phyloP scores from a whole-genome alignment of 2,797 vertebrate genomes.

The Neostethus bicornis region DNA sequence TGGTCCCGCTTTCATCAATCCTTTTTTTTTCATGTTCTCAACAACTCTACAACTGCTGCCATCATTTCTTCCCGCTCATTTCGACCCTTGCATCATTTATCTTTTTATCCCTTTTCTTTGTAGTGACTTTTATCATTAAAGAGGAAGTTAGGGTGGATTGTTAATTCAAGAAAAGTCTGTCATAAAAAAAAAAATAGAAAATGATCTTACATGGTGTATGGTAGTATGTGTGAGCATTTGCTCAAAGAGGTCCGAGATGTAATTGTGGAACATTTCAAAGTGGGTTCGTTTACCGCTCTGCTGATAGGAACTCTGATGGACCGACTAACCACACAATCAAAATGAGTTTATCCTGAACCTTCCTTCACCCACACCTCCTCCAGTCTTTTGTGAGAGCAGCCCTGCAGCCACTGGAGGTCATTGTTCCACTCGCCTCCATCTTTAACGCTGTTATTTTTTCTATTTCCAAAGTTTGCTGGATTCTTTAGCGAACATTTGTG shows the following conservation, averaged over 20 bases:
- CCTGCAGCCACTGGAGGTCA: conserved; percentile 74
- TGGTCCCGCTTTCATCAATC: conserved; percentile 41
- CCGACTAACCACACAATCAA: conserved; percentile 58
- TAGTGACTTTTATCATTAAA: conserved; percentile 9
- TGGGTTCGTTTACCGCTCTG: conserved; percentile 58
- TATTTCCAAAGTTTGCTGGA: conserved; percentile 3
- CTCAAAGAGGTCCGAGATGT: too few relatives aligned
- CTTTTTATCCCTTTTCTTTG: background rate
- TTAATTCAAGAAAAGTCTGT: conserved; percentile 11
- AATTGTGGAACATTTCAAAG: too few relatives aligned
- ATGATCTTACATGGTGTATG: conserved; percentile 10
- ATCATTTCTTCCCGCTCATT: background rate
- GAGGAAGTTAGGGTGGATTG: conserved; percentile 9
- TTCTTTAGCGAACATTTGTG: conserved; percentile 1
- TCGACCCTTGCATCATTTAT: too few relatives aligned
- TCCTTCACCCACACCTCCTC: conserved; percentile 15
- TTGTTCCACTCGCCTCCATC: conserved; percentile 59
- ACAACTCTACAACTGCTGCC: conserved; percentile 43
- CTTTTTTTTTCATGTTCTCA: conserved; percentile 49
- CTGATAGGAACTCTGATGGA: conserved; percentile 49
- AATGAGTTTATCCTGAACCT: conserved; percentile 55
- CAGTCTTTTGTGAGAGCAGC: conserved; percentile 34
- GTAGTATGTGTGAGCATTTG: conserved; percentile 30
- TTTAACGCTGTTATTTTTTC: conserved; percentile 3
- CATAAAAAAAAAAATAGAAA: conserved; percentile 1